phyloP scores from a whole-genome alignment of 37 sponge, comb jelly and placozoan species.

The Geodia barretti region DNA sequence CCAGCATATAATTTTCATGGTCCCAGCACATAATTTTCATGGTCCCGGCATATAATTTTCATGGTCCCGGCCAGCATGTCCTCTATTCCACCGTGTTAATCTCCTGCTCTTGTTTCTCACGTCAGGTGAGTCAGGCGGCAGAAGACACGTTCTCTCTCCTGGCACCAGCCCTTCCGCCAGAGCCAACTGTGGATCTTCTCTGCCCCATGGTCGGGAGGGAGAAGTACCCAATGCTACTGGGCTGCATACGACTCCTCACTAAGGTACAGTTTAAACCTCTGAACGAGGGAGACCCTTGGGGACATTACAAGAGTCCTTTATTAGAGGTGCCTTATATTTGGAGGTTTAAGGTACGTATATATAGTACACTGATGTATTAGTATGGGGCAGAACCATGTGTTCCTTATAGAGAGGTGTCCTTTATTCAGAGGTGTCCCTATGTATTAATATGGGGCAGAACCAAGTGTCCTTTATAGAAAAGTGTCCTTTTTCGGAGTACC shows the following conservation, averaged over 20 bases:
- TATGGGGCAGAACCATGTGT: background rate
- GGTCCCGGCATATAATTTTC: too few relatives aligned
- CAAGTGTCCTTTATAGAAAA: too few relatives aligned
- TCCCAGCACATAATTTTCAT: too few relatives aligned
- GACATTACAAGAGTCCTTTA: background rate
- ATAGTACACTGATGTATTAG: too few relatives aligned
- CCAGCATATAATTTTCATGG: too few relatives aligned
- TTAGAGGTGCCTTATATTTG: background rate
- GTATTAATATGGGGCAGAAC: too few relatives aligned
- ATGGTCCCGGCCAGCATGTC: background rate
- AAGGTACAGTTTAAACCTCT: slow-evolving; percentile 52
- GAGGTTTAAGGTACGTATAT: background rate
- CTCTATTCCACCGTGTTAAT: background rate
- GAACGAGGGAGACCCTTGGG: too few relatives aligned
- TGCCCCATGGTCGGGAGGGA: slow-evolving; percentile 57
- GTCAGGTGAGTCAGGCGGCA: slow-evolving; percentile 66
- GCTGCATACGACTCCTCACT: slow-evolving; percentile 73
- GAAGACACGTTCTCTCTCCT: slow-evolving; percentile 75
- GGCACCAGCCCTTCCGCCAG: slow-evolving; percentile 57
- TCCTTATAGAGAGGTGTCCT: slow-evolving; percentile 1
- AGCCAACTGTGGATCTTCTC: slow-evolving; percentile 44
- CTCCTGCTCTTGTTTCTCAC: background rate
- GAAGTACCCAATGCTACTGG: slow-evolving; percentile 64
- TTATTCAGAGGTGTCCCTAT: too few relatives aligned
- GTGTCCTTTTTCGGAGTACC: background rate